Conservation (phyloP, 2,888 invertebrate genomes). For the Tribolium freemani region DNA sequence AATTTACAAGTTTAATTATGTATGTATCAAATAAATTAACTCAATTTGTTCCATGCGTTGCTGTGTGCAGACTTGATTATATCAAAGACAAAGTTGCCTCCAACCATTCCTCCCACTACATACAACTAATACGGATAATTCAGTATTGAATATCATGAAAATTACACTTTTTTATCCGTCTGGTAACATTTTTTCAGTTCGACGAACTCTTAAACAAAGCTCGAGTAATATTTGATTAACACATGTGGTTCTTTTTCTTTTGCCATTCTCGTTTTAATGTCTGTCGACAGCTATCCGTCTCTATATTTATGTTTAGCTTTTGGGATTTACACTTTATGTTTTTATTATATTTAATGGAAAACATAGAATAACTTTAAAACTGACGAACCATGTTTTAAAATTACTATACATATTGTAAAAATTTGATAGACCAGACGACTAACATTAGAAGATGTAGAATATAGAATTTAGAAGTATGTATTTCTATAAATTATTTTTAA, state of each 20-base stretch:
- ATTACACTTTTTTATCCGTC: slow-evolving; percentile 3
- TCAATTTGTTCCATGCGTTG: slow-evolving; percentile 16
- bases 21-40: slow-evolving; percentile 28
- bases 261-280: slow-evolving; percentile 26
- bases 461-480: no score
- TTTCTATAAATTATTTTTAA: no score
- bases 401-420: neutral
- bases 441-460: no score
- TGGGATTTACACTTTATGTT: slow-evolving; percentile 25
- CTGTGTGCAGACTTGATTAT: slow-evolving; percentile 21
- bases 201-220: slow-evolving; percentile 38
- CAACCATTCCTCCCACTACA: slow-evolving; percentile 5
- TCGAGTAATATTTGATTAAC: slow-evolving; percentile 35
- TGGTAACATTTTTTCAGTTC: slow-evolving; percentile 24
- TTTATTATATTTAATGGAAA: slow-evolving; percentile 21
- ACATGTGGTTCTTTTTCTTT: slow-evolving; percentile 34
- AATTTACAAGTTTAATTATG: slow-evolving; percentile 26
- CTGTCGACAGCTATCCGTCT: slow-evolving; percentile 37
- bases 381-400: neutral
- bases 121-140: neutral
- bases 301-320: slow-evolving; percentile 31
- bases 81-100: slow-evolving; percentile 18
- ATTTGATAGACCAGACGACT: no score
- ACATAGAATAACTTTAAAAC: slow-evolving; percentile 9
- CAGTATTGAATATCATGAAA: neutral